Evolutionary conservation across 2,888 invertebrate species (phyloP).

Genomic region (Coleophora flavipennella): DNA sequence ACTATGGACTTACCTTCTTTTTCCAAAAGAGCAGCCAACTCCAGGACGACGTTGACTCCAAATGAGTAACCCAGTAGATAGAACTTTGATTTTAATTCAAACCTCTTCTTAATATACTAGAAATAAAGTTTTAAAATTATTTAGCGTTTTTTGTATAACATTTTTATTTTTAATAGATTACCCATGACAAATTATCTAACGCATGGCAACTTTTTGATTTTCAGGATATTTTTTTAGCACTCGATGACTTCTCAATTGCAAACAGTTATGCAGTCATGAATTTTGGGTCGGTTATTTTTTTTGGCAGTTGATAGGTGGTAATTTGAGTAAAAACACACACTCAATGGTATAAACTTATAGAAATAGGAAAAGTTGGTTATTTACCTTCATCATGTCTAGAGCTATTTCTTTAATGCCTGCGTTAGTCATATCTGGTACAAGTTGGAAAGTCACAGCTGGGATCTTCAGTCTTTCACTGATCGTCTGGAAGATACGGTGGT

Average conservation of each 20-base stretch:
- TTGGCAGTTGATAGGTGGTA: no score
- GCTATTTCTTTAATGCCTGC: conserved; percentile 32
- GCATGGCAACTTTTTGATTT: no score
- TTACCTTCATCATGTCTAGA: conserved; percentile 26
- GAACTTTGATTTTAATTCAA: conserved; percentile 21
- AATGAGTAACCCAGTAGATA: conserved; percentile 20
- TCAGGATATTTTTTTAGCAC: no score
- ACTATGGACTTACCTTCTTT: conserved; percentile 47
- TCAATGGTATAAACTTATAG: no score
- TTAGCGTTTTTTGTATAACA: no score
- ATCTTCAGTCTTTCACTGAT: conserved; percentile 32
- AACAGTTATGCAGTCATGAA: no score
- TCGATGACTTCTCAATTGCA: no score
- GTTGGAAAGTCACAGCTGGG: conserved; percentile 28
- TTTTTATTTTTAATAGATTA: no score
- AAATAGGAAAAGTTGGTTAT: no score
- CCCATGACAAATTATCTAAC: no score
- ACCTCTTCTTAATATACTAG: conserved; percentile 17
- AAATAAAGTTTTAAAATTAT: conserved; percentile 7
- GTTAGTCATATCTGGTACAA: conserved; percentile 28
- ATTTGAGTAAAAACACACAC: no score
- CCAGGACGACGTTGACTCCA: conserved; percentile 35
- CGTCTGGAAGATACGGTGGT: conserved; percentile 25
- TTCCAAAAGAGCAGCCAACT: conserved; percentile 37
- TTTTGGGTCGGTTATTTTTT: no score